These are phyloP conservation scores for Phytoseiulus persimilis DNA, from an alignment of 2,888 invertebrate species.

Conservation along the genomic window DNA sequence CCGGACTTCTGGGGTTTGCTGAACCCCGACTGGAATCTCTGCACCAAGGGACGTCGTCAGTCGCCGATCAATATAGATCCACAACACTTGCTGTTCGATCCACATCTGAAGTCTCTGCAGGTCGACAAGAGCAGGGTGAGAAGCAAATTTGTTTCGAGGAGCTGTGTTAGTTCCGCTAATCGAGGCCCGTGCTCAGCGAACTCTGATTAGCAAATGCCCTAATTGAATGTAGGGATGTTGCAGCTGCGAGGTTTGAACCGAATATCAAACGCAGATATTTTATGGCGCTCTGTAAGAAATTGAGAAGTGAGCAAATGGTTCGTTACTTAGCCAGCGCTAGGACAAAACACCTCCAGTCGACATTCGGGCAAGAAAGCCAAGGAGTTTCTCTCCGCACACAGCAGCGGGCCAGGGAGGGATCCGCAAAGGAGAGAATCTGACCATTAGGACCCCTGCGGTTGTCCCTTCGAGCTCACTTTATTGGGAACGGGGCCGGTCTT, in stretches of 20 bases:
- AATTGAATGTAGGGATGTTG: neutral
- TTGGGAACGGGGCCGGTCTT: neutral
- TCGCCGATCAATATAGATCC: slow-evolving; percentile 96
- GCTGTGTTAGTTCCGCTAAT: neutral
- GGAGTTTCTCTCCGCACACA: neutral
- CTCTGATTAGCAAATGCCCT: neutral
- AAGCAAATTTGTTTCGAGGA: neutral
- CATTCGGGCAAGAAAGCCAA: neutral
- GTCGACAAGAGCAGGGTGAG: slow-evolving; percentile 73
- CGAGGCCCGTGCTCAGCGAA: neutral
- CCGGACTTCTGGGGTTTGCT: slow-evolving; percentile 97
- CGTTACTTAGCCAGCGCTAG: neutral
- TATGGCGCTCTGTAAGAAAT: neutral
- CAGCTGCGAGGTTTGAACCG: neutral
- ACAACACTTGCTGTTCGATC: slow-evolving; percentile 83
- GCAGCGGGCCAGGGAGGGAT: neutral
- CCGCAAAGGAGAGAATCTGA: neutral
- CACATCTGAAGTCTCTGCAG: slow-evolving; percentile 79
- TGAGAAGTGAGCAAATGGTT: neutral
- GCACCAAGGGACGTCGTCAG: slow-evolving; percentile 91
- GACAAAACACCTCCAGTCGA: neutral
- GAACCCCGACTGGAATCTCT: slow-evolving; percentile 94
- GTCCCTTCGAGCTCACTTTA: neutral
- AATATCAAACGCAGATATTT: neutral
- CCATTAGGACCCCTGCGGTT: neutral